A percentile compares a stretch with the other conserved stretches of the same genome.
These are phyloP conservation scores for Platysteira castanea DNA, from an alignment of 2,113 vertebrate species.

Conservation along the genomic window DNA sequence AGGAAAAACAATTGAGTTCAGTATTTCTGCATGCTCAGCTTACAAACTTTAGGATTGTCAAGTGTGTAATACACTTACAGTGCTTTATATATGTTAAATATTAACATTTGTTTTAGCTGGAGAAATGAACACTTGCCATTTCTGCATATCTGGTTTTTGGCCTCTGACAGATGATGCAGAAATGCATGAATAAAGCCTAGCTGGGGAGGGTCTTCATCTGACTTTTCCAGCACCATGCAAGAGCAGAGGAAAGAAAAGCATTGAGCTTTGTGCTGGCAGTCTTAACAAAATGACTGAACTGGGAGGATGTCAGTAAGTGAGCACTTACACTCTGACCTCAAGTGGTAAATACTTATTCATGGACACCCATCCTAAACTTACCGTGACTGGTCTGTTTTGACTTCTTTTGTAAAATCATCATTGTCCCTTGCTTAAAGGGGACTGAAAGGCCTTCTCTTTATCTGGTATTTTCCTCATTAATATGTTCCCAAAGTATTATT, in stretches of 20 bases:
- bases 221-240: not conserved
- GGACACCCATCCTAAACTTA: not conserved
- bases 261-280: not conserved
- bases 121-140: not conserved
- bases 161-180: not conserved
- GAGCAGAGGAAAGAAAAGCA: not conserved
- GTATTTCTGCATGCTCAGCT: not conserved
- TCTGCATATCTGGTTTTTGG: not conserved
- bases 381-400: not conserved
- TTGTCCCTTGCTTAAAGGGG: not conserved
- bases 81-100: not conserved
- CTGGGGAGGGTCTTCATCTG: not conserved
- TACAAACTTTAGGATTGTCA: not conserved
- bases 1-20: not conserved
- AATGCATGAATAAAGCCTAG: not conserved
- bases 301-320: not conserved
- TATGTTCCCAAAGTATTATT: not conserved
- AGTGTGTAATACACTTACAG: not conserved
- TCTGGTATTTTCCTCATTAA: not conserved
- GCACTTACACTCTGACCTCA: not conserved
- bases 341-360: not conserved
- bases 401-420: not conserved
- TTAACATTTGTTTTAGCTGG: not conserved
- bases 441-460: not conserved
- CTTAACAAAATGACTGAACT: not conserved